Percentiles rank a stretch among this genome's conserved stretches.
phyloP scores from a whole-genome alignment of 2,797 vertebrate species.

The Danio aesculapii region DNA sequence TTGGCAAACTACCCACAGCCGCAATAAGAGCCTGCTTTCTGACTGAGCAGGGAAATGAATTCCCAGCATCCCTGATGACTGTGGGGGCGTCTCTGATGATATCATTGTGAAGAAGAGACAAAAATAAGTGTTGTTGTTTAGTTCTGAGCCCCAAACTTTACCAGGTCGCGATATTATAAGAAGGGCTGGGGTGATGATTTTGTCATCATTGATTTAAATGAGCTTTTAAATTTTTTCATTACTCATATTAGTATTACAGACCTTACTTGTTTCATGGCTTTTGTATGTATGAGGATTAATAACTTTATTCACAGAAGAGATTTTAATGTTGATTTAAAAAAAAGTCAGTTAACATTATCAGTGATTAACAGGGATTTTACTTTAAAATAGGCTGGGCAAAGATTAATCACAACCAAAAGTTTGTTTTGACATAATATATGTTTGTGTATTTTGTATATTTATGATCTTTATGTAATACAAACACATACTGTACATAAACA shows the following conservation, averaged over 20 bases:
- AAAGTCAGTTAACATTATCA: background rate
- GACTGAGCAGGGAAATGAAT: background rate
- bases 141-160: background rate
- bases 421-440: too few relatives aligned
- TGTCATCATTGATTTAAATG: background rate
- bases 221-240: background rate
- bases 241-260: background rate
- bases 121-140: background rate
- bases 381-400: too few relatives aligned
- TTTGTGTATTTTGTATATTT: too few relatives aligned
- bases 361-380: too few relatives aligned
- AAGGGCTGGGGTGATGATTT: background rate
- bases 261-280: background rate
- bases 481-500: too few relatives aligned
- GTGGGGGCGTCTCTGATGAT: slow-evolving; percentile 6
- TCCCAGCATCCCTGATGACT: background rate
- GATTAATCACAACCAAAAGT: too few relatives aligned
- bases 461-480: too few relatives aligned
- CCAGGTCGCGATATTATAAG: background rate
- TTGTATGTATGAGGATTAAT: background rate
- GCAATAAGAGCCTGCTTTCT: background rate
- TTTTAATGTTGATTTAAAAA: background rate
- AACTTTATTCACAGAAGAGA: background rate
- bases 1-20: slow-evolving; percentile 4
- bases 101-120: background rate